These are phyloP conservation scores for Drosophila greeni DNA, from an alignment of 2,888 invertebrate species.

Conservation along the genomic window DNA sequence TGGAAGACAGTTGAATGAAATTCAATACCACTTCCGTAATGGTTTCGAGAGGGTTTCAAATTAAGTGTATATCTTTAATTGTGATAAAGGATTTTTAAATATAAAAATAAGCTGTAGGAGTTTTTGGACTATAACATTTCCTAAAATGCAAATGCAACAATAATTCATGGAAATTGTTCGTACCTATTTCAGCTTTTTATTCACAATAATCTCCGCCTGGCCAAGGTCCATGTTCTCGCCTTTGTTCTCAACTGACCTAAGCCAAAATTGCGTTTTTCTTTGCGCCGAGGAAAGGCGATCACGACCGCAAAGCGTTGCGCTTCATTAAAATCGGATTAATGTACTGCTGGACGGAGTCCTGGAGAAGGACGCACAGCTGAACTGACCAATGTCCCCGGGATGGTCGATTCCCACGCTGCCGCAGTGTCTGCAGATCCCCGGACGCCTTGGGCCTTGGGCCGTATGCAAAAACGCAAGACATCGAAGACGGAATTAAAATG, in stretches of 20 bases:
- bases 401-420: conserved; percentile 74
- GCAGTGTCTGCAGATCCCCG: conserved; percentile 43
- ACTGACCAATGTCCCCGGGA: conserved; percentile 18
- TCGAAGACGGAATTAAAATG: conserved; percentile 39
- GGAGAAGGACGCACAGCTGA: conserved; percentile 29
- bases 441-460: conserved; percentile 17
- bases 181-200: neutral
- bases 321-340: conserved; percentile 79
- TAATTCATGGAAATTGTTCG: neutral
- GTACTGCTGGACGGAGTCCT: conserved; percentile 41
- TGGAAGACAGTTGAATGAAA: neutral
- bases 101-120: neutral
- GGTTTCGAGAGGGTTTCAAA: neutral
- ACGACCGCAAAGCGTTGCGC: conserved; percentile 77
- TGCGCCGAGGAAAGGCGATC: conserved; percentile 41
- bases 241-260: conserved; percentile 11
- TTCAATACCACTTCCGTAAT: conserved; percentile 4
- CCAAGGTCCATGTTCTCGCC: conserved; percentile 4
- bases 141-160: neutral
- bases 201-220: neutral
- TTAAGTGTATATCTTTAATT: neutral
- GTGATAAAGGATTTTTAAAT: neutral
- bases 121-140: too few species aligned
- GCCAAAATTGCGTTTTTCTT: conserved; percentile 30
- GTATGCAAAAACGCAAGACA: conserved; percentile 62